phyloP scores from a whole-genome alignment of 2,888 invertebrate genomes.

The Tipula vernalis region DNA sequence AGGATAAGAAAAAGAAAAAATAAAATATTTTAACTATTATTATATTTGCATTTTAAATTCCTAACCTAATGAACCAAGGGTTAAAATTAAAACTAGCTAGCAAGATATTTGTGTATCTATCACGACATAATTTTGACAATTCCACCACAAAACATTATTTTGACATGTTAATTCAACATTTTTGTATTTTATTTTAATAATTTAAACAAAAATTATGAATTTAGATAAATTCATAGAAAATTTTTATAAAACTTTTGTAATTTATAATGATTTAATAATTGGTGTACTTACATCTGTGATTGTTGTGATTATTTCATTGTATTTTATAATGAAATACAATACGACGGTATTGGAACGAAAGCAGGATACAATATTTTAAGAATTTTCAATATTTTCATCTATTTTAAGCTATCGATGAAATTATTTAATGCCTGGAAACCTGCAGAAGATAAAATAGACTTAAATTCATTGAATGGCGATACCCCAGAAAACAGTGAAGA shows the following conservation, averaged over 20 bases:
- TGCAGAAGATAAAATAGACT: background rate
- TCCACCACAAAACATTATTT: background rate
- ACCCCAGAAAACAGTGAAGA: background rate
- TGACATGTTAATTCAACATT: background rate
- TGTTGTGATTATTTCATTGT: background rate
- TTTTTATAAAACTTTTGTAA: background rate
- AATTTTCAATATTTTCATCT: background rate
- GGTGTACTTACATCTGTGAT: background rate
- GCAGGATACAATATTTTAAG: background rate
- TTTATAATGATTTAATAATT: background rate
- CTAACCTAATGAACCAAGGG: background rate
- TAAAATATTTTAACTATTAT: background rate
- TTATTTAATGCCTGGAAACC: background rate
- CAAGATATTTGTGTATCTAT: background rate
- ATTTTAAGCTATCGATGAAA: background rate
- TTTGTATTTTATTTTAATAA: background rate
- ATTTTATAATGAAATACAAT: background rate
- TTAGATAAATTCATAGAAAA: background rate
- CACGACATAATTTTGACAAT: background rate
- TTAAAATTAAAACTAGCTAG: background rate
- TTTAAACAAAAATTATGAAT: background rate
- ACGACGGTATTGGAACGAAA: background rate
- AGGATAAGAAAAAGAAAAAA: constrained; percentile 15
- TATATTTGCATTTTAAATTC: background rate
- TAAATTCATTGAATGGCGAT: background rate